Conservation (phyloP, 2,797 vertebrate species). For the Neopelma chrysocephalum region DNA sequence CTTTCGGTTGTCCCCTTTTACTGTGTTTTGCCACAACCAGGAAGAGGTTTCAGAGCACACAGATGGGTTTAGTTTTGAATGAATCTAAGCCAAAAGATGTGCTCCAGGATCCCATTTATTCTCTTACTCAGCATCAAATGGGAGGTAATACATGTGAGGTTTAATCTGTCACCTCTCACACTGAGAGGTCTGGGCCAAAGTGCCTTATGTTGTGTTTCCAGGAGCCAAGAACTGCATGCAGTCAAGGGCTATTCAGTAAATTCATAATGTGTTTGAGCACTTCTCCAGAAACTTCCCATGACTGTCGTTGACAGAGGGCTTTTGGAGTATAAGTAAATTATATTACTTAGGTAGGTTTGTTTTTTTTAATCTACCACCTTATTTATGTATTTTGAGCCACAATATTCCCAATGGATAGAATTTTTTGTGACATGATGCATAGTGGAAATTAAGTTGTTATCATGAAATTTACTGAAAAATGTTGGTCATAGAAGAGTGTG, state of each 20-base stretch:
- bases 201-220: background rate
- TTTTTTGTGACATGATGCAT: rapidly evolving
- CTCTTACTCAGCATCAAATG: background rate
- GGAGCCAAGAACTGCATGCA: background rate
- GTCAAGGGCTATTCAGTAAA: background rate
- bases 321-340: background rate
- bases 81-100: background rate
- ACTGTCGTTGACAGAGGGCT: background rate
- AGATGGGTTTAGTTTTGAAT: background rate
- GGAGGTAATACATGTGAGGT: background rate
- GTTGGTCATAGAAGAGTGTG: background rate
- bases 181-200: background rate
- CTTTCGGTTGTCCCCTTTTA: background rate
- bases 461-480: background rate
- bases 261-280: background rate
- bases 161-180: background rate
- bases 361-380: background rate
- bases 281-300: background rate
- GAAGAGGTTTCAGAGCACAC: background rate
- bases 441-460: background rate
- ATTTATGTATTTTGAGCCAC: background rate
- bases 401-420: background rate
- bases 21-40: background rate
- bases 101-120: background rate
- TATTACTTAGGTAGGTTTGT: background rate